Evolutionary conservation across 2,888 invertebrate genomes (phyloP).

Genomic region (Caenorhabditis sinica): DNA sequence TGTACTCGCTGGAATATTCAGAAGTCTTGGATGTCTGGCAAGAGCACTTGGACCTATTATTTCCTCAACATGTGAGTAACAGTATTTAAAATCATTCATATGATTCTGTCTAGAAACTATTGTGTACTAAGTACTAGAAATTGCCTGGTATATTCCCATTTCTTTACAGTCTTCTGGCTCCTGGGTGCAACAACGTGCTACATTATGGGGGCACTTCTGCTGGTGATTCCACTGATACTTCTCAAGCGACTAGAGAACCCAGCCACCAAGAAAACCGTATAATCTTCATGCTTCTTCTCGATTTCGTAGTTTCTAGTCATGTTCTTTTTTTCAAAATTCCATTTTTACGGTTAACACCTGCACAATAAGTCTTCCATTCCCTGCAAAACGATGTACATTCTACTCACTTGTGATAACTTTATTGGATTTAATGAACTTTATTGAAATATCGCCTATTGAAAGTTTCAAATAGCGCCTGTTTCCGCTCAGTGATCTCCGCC

Average conservation of each 20-base stretch:
- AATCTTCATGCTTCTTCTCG: not conserved
- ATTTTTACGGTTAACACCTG: constrained; percentile 49
- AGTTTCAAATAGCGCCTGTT: constrained; percentile 59
- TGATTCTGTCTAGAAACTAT: no score
- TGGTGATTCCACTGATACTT: constrained; percentile 88
- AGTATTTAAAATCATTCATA: not conserved
- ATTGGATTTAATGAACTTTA: constrained; percentile 21
- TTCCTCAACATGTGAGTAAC: constrained; percentile 89
- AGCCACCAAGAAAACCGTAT: constrained; percentile 46
- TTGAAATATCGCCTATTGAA: constrained; percentile 63
- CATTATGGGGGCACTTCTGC: constrained; percentile 89
- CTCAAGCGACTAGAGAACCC: constrained; percentile 70
- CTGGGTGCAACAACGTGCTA: constrained; percentile 92
- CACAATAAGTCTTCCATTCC: constrained; percentile 59
- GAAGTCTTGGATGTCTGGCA: constrained; percentile 95
- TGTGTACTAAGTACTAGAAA: no score
- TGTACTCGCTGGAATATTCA: constrained; percentile 93
- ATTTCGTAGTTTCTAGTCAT: constrained; percentile 26
- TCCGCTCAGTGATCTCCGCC: constrained; percentile 64
- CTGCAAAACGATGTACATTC: constrained; percentile 35
- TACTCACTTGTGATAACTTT: not conserved
- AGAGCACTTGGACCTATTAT: constrained; percentile 93
- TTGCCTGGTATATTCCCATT: no score
- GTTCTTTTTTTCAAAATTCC: constrained; percentile 17
- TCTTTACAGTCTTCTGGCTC: constrained; percentile 91